Evolutionary conservation across 2,888 invertebrate genomes (phyloP).

Genomic region (Dinocampus coccinellae): DNA sequence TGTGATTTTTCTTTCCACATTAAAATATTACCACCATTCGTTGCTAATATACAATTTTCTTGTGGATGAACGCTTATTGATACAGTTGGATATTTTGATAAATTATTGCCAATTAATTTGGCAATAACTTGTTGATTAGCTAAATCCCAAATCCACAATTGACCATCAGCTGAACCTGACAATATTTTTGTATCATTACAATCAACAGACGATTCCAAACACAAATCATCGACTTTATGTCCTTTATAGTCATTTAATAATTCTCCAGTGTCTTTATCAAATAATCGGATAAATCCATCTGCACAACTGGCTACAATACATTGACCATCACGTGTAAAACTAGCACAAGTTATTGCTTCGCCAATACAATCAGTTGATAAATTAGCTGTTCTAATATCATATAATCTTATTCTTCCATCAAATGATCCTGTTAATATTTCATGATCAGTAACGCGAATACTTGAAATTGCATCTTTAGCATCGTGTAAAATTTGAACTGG

Average conservation of each 20-base stretch:
- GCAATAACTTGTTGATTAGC: slow-evolving; percentile 77
- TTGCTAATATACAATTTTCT: slow-evolving; percentile 79
- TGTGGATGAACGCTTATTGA: slow-evolving; percentile 88
- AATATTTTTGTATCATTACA: slow-evolving; percentile 87
- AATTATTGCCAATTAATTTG: slow-evolving; percentile 64
- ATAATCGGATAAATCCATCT: slow-evolving; percentile 84
- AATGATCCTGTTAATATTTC: slow-evolving; percentile 92
- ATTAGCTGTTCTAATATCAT: slow-evolving; percentile 91
- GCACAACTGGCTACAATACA: slow-evolving; percentile 89
- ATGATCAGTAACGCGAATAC: slow-evolving; percentile 84
- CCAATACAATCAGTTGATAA: slow-evolving; percentile 88
- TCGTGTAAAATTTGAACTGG: slow-evolving; percentile 89
- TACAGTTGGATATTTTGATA: slow-evolving; percentile 65
- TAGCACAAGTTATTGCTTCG: slow-evolving; percentile 86
- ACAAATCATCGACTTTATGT: slow-evolving; percentile 85
- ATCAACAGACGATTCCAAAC: slow-evolving; percentile 89
- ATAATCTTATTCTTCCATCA: slow-evolving; percentile 88
- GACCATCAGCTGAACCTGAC: slow-evolving; percentile 91
- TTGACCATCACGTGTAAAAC: slow-evolving; percentile 92
- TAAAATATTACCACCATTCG: slow-evolving; percentile 79
- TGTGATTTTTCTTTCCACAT: slow-evolving; percentile 72
- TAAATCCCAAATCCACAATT: slow-evolving; percentile 91
- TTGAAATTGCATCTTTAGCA: slow-evolving; percentile 91
- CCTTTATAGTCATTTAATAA: slow-evolving; percentile 84
- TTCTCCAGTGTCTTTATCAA: slow-evolving; percentile 90